Conservation (phyloP, 2,113 vertebrate genomes). For the Tinamus guttatus region DNA sequence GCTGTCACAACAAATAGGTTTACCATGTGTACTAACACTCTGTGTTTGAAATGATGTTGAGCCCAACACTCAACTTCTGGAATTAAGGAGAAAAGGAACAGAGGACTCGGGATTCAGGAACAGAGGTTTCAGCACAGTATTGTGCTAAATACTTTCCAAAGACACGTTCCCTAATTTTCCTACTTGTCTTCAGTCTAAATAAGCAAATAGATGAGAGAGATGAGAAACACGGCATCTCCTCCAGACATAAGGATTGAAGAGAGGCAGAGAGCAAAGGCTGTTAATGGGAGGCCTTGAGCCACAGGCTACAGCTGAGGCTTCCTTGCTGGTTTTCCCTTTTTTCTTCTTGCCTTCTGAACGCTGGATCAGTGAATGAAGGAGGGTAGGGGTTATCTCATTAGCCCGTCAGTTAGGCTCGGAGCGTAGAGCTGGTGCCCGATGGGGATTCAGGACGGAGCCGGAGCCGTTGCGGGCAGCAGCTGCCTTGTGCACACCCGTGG, state of each 20-base stretch:
- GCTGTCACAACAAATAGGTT: background rate
- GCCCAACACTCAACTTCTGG: background rate
- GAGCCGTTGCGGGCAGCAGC: background rate
- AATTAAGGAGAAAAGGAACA: background rate
- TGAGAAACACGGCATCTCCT: too few species aligned
- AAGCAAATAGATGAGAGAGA: background rate
- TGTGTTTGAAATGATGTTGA: accelerated
- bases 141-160: background rate
- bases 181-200: background rate
- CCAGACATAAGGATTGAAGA: too few species aligned
- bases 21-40: background rate
- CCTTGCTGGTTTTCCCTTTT: background rate
- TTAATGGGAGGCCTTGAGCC: background rate
- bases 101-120: background rate
- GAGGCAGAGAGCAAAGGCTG: background rate
- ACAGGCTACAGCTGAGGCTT: background rate
- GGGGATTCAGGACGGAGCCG: background rate
- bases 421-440: accelerated
- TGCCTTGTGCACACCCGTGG: too few species aligned
- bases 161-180: background rate
- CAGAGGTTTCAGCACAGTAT: background rate
- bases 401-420: background rate
- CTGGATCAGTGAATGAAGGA: background rate
- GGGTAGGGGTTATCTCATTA: background rate
- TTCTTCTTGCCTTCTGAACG: background rate